A percentile compares a stretch with the other conserved stretches of the same genome.
phyloP scores from a whole-genome alignment of 2,888 invertebrate genomes.

The Anarsia innoxiella region DNA sequence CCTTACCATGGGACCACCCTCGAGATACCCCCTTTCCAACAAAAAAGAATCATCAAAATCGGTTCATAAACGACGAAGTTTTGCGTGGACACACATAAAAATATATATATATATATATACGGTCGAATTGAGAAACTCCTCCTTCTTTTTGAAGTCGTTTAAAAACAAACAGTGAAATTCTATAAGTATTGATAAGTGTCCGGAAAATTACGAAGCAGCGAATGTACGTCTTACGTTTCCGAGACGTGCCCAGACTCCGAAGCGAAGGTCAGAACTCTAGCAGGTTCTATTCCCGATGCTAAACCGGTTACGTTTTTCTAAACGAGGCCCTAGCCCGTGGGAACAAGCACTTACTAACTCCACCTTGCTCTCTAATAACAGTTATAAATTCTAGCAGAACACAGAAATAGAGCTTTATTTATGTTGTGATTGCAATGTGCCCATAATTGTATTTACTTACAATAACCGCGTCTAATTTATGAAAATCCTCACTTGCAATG shows the following conservation, averaged over 20 bases:
- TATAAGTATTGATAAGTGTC: not conserved
- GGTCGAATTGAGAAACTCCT: too few species aligned
- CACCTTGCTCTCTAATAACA: conserved; percentile 39
- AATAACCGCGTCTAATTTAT: conserved; percentile 5
- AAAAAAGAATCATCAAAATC: too few species aligned
- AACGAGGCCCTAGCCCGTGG: conserved; percentile 40
- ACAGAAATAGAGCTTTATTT: conserved; percentile 1
- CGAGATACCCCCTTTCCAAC: too few species aligned
- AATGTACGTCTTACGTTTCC: not conserved
- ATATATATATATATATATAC: too few species aligned
- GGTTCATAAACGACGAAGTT: too few species aligned
- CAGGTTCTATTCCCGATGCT: conserved; percentile 30
- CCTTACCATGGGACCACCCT: too few species aligned
- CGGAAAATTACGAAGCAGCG: not conserved
- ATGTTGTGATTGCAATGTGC: too few species aligned
- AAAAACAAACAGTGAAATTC: not conserved
- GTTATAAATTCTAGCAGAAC: conserved; percentile 19
- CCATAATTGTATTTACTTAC: not conserved
- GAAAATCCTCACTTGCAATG: too few species aligned
- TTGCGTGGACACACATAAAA: too few species aligned
- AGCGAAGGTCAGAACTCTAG: not conserved
- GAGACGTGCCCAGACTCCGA: not conserved
- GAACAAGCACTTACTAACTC: conserved; percentile 38
- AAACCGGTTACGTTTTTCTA: conserved; percentile 63
- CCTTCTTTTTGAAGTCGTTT: too few species aligned